These are phyloP conservation scores for Scarus forsteni DNA, from an alignment of 2,797 vertebrate species.

Conservation along the genomic window DNA sequence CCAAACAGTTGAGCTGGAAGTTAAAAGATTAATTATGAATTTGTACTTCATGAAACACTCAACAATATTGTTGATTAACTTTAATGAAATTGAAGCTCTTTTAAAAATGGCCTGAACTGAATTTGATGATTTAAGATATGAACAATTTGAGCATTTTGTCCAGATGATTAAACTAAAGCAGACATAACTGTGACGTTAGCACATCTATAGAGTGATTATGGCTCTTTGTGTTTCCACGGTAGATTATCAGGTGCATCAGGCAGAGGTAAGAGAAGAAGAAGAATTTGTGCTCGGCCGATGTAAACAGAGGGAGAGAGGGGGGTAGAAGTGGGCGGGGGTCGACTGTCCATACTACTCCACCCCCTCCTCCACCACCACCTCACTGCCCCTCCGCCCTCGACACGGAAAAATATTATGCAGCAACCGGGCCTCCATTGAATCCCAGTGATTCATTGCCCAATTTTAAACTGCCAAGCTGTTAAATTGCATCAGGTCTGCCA, in stretches of 20 bases:
- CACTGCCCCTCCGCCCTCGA: conserved; percentile 83
- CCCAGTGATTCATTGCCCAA: conserved; percentile 99
- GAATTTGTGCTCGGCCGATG: conserved; percentile 10
- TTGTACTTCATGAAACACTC: too few species aligned
- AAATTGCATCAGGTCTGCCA: conserved; percentile 99
- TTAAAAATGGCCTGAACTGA: too few species aligned
- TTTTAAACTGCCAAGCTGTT: conserved; percentile 99
- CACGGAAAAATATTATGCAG: conserved; percentile 99
- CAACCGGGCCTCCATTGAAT: conserved; percentile 96
- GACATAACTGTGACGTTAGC: too few species aligned
- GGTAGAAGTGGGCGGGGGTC: conserved; percentile 35
- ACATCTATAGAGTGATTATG: too few species aligned
- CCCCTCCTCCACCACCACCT: conserved; percentile 23
- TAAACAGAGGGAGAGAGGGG: conserved; percentile 30
- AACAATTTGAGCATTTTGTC: too few species aligned
- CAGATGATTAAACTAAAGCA: too few species aligned
- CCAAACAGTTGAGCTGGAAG: too few species aligned
- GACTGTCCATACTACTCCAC: conserved; percentile 42
- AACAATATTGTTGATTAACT: too few species aligned
- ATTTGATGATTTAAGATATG: too few species aligned
- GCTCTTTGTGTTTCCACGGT: background rate
- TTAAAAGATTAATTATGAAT: too few species aligned
- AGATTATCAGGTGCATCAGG: conserved; percentile 19
- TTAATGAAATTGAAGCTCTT: too few species aligned
- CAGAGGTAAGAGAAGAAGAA: conserved; percentile 1